These are phyloP conservation scores for Serranus cabrilla DNA, from an alignment of 2,797 vertebrate genomes.

Conservation along the genomic window DNA sequence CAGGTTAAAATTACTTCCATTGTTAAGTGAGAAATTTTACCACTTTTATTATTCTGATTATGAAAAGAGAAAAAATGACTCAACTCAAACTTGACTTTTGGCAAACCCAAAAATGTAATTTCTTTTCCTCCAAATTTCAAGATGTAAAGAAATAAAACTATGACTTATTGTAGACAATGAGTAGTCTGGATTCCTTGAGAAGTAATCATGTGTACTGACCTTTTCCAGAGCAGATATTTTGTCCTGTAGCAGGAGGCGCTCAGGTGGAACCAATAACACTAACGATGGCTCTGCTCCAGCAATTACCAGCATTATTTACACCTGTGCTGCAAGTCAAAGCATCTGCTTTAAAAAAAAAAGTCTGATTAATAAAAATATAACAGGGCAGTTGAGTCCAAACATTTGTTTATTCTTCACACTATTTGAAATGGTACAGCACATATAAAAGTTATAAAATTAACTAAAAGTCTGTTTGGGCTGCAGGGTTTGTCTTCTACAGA, in stretches of 20 bases:
- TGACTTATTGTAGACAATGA: not conserved
- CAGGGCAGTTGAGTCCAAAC: conserved; percentile 38
- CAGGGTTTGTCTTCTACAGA: conserved; percentile 47
- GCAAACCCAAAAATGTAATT: not conserved
- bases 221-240: not conserved
- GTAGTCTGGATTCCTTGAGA: not conserved
- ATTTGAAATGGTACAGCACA: conserved; percentile 71
- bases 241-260: not conserved
- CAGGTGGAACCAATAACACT: not conserved
- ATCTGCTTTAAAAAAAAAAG: not conserved
- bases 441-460: conserved; percentile 80
- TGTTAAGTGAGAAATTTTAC: too few species aligned
- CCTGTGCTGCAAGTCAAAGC: not conserved
- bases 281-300: not conserved
- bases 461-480: conserved; percentile 31
- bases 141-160: not conserved
- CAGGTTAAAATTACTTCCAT: not conserved
- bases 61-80: not conserved
- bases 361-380: conserved; percentile 1
- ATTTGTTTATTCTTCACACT: conserved; percentile 61
- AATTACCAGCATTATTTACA: not conserved
- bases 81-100: not conserved
- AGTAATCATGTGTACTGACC: not conserved
- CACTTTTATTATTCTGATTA: too few species aligned
- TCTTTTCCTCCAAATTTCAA: not conserved